Conservation (phyloP, 1,140 invertebrate genomes). For the Apis laboriosa region DNA sequence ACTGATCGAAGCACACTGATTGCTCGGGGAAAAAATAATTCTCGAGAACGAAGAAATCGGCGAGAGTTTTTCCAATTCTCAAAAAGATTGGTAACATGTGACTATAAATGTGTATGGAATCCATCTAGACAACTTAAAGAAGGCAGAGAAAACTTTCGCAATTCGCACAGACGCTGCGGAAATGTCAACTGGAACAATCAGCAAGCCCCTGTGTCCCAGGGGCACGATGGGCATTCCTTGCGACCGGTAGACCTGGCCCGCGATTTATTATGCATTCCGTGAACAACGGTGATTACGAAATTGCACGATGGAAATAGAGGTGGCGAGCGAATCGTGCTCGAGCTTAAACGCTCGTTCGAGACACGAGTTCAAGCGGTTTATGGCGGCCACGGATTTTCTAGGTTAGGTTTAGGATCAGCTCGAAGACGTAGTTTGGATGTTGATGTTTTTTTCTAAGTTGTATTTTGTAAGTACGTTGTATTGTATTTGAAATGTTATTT, state of each 20-base stretch:
- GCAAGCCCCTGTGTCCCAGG: slow-evolving; percentile 18
- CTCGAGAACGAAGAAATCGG: too few species aligned
- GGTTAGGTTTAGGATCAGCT: not conserved
- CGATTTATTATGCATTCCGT: slow-evolving; percentile 49
- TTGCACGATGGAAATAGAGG: slow-evolving; percentile 17
- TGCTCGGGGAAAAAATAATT: too few species aligned
- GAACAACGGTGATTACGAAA: slow-evolving; percentile 43
- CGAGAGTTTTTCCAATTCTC: too few species aligned
- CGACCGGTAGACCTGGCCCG: slow-evolving; percentile 11
- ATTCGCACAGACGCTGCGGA: slow-evolving; percentile 69
- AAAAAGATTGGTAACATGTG: too few species aligned
- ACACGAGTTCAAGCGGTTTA: not conserved
- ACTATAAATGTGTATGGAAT: too few species aligned
- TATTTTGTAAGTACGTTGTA: not conserved
- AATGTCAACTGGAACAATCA: slow-evolving; percentile 74
- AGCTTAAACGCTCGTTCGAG: not conserved
- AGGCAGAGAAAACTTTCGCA: slow-evolving; percentile 67
- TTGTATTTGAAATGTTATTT: too few species aligned
- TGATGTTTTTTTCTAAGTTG: not conserved
- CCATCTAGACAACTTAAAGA: slow-evolving; percentile 1
- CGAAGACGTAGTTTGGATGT: too few species aligned
- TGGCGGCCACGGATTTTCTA: not conserved
- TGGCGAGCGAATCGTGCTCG: not conserved
- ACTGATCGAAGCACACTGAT: slow-evolving; percentile 2
- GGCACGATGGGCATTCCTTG: slow-evolving; percentile 46